Evolutionary conservation across 2,888 invertebrate genomes (phyloP).

Genomic region (Eumerus sabulonum): DNA sequence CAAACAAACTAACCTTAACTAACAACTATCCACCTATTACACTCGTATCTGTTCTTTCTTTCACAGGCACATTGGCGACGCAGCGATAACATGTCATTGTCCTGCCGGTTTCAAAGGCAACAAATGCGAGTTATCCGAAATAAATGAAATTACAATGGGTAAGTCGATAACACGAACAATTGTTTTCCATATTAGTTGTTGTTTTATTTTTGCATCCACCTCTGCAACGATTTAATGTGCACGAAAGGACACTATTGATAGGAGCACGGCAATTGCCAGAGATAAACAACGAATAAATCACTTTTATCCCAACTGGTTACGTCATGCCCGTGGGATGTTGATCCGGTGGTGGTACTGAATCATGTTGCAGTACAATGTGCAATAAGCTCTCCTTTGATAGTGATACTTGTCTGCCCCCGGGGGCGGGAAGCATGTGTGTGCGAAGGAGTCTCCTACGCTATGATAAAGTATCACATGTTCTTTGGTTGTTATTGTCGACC

Average conservation of each 20-base stretch:
- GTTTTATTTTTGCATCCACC: neutral
- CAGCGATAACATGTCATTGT: constrained; percentile 86
- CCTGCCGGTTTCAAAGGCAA: constrained; percentile 84
- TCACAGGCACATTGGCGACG: constrained; percentile 88
- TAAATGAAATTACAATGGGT: constrained; percentile 76
- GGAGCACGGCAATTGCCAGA: neutral
- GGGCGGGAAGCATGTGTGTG: too few species aligned
- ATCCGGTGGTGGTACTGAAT: neutral
- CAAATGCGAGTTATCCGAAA: constrained; percentile 84
- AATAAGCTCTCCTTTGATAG: constrained; percentile 14
- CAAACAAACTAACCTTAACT: too few species aligned
- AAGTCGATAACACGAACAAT: constrained; percentile 69
- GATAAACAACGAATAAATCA: constrained; percentile 42
- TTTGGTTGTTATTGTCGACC: neutral
- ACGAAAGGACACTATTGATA: neutral
- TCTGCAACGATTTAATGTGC: neutral
- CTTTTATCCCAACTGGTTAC: constrained; percentile 4
- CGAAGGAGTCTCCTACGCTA: too few species aligned
- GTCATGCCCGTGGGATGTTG: too few species aligned
- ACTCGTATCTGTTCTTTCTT: constrained; percentile 8
- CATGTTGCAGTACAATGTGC: constrained; percentile 2
- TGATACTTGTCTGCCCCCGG: too few species aligned
- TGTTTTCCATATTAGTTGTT: neutral
- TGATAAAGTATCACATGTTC: constrained; percentile 7
- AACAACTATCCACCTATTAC: too few species aligned